Evolutionary conservation across 2,113 vertebrate species (phyloP), one percentile per base, ranked within the genome.

Genomic region (Nothoprocta pentlandii): DNA sequence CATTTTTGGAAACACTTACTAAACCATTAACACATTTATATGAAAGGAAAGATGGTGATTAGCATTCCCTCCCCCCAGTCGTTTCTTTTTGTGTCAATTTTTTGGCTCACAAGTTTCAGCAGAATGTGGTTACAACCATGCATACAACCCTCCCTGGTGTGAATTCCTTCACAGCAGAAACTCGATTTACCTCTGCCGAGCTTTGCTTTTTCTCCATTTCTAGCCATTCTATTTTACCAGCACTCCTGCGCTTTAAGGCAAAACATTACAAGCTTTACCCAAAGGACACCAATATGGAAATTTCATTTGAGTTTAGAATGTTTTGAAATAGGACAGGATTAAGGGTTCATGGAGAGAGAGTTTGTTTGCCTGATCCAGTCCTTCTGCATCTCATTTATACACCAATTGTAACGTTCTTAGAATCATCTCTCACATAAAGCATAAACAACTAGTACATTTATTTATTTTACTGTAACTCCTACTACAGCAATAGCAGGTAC

Each of bases 1-100:
- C 90, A 74, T 95, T 97, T 97, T 96, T 97, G 92, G 96, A 97
- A 96, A 96, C 86, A 41, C 93, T 95, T 89, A 90, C 90, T 89
- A 89, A 95, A 94, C 93, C 86, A 94, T 95, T 97, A 95, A 95
- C 93, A 95, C 92, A 92, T 95, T 95, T 92, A 76, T 93, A 92
- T 54, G 90, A 95, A 96, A 95, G 80, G 92, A 88, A 94, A 94
- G 95, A 89, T 87, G 67, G 86, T 76, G 95, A 95, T 95, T 94
- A 95, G 49, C 85, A 76, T 95, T 90, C 14, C n/a, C 25, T 13
- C 17, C 34, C 54, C 58, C 49, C 58, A 5, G 54, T 84, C 62
- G 82, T 86, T 90, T 80, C 66, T 92, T 93, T 96, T 73, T 86
- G 56, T 95, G 92, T 92, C 67, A 80, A 79, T 81, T 94, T 97